Conservation (phyloP, 2,888 invertebrate species). For the Achlya flavicornis region DNA sequence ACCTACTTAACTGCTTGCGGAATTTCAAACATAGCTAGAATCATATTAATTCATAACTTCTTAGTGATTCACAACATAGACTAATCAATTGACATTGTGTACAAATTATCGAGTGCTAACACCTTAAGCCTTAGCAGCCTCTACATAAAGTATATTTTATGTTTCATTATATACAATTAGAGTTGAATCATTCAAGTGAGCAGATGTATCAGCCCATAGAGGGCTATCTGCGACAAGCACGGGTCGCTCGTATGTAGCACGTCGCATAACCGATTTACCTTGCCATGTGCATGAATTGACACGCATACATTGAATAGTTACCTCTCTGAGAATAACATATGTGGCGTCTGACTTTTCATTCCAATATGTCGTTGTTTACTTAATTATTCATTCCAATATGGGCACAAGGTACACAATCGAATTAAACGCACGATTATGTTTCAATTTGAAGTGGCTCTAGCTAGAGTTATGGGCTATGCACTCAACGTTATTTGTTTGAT, state of each 20-base stretch:
- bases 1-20: not conserved
- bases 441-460: not conserved
- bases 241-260: slow-evolving; percentile 22
- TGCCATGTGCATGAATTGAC: slow-evolving; percentile 14
- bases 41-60: not conserved
- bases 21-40: not conserved
- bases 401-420: not conserved
- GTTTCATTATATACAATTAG: not conserved
- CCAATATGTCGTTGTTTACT: not conserved
- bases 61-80: not conserved
- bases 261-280: slow-evolving; percentile 14
- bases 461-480: not conserved
- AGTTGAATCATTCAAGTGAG: slow-evolving; percentile 20
- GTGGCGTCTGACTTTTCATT: not conserved
- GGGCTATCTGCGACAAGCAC: slow-evolving; percentile 34
- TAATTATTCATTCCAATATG: not conserved
- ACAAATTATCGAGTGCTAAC: not conserved
- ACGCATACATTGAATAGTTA: slow-evolving; percentile 12
- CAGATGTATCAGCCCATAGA: slow-evolving; percentile 31
- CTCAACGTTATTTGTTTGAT: not conserved
- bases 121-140: not conserved
- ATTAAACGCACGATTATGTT: not conserved
- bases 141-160: slow-evolving; percentile 3
- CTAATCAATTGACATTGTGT: not conserved
- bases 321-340: slow-evolving; percentile 9